These are phyloP conservation scores for Echeneis naucrates DNA, from an alignment of 2,797 vertebrate species.

Conservation along the genomic window DNA sequence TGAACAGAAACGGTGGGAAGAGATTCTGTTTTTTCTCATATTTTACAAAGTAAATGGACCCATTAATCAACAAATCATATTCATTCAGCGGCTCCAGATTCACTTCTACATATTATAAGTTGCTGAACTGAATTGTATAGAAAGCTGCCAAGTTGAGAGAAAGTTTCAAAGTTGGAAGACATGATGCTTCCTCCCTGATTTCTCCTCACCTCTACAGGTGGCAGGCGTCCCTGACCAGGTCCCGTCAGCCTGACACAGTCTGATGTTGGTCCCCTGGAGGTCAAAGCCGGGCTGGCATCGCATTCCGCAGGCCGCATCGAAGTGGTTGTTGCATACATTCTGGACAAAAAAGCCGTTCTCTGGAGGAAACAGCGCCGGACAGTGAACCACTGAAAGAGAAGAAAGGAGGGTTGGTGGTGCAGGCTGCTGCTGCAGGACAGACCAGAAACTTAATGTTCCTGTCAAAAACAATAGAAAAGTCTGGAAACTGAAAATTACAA, in stretches of 20 bases:
- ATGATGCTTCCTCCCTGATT: neutral
- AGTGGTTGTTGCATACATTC: slow-evolving; percentile 94
- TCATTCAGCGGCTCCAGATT: too few relatives aligned
- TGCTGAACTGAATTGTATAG: neutral
- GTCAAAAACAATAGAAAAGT: slow-evolving; percentile 41
- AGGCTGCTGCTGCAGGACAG: slow-evolving; percentile 9
- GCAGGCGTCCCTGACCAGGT: slow-evolving; percentile 92
- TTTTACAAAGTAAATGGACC: too few relatives aligned
- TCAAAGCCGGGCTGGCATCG: slow-evolving; percentile 92
- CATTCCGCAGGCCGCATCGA: slow-evolving; percentile 94
- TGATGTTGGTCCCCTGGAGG: slow-evolving; percentile 91
- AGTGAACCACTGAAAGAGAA: slow-evolving; percentile 87
- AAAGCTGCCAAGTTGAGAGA: neutral
- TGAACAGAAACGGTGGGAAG: too few relatives aligned
- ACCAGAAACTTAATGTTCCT: slow-evolving; percentile 46
- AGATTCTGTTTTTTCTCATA: too few relatives aligned
- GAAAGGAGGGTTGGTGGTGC: neutral
- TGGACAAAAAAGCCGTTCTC: slow-evolving; percentile 95
- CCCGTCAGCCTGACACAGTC: slow-evolving; percentile 92
- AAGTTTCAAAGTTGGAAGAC: neutral
- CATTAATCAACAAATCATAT: too few relatives aligned
- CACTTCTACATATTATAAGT: too few relatives aligned
- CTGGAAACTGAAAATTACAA: slow-evolving; percentile 45
- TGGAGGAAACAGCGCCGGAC: slow-evolving; percentile 89
- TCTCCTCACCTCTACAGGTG: slow-evolving; percentile 90